Conservation (phyloP, 2,888 invertebrate genomes). For the Lepetodrilus schrolli region DNA sequence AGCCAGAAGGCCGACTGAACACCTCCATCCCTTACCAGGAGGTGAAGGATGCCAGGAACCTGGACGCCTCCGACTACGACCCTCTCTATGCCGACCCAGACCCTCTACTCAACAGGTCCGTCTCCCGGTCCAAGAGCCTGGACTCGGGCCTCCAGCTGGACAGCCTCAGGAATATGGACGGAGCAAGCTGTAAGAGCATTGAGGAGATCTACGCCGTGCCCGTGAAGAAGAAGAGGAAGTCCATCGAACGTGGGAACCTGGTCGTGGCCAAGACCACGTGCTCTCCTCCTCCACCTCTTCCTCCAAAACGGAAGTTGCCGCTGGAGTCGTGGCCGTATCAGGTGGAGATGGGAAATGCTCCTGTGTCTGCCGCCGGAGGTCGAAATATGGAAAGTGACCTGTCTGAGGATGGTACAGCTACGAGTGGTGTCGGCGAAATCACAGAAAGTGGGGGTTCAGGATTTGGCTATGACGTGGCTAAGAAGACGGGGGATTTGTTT, state of each 20-base stretch:
- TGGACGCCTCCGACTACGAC: neutral
- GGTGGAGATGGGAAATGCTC: neutral
- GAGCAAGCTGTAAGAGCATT: slow-evolving; percentile 8
- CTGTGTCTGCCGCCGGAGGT: too few species aligned
- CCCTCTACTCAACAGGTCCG: neutral
- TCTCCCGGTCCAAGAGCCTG: slow-evolving; percentile 14
- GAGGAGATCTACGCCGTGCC: slow-evolving; percentile 29
- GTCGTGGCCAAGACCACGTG: neutral
- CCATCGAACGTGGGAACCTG: neutral
- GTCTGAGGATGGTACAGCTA: neutral
- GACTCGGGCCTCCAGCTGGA: neutral
- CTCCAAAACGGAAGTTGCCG: slow-evolving; percentile 18
- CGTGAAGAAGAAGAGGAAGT: slow-evolving; percentile 26
- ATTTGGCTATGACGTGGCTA: neutral
- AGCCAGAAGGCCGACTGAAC: neutral
- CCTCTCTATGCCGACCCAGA: slow-evolving; percentile 17
- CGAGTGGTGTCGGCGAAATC: too few species aligned
- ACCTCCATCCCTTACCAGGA: slow-evolving; percentile 20
- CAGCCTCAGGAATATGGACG: neutral
- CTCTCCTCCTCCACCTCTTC: slow-evolving; percentile 27
- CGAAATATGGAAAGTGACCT: neutral
- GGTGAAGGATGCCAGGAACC: slow-evolving; percentile 1
- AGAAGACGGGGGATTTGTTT: neutral
- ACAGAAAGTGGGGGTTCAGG: neutral
- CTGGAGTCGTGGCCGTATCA: slow-evolving; percentile 20